Evolutionary conservation across 2,113 vertebrate species (phyloP), one percentile per base, ranked within the genome.

Genomic region (Bos indicus): DNA sequence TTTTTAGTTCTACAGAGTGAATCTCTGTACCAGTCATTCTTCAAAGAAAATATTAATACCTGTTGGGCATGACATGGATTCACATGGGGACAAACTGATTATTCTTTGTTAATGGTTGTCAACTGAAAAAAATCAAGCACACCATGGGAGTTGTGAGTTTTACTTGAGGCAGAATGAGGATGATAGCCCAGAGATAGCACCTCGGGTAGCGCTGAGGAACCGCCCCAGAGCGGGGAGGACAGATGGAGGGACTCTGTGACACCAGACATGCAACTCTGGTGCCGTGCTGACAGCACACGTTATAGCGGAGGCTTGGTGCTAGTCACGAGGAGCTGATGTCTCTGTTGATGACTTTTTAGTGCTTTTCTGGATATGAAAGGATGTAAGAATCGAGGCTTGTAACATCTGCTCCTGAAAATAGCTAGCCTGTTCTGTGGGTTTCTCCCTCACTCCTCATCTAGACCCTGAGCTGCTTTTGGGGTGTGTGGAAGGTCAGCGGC

Each of bases 31-130:
- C 28, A 11, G 7, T 57, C 16, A 54, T 56, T 60, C 36, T n/a
- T 25, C 23, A 51, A 36, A 78, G 56, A 60, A 54, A 83, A 7
- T 14, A 6, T 40, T 11, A 7, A 25, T 1, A 1, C 7, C 2
- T 54, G 0, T 4, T 5, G 30, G 54, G 59, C 28, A 6, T 10
- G 0, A 1, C 12, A 0, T 52, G 51, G 87, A 6, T 46, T 71
- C n/a, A 36, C 0, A 43, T 46, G 43, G 57, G 28, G 23, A 12
- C 0, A 3, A 43, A 7, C 1, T 19, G 11, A 67, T 77, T 13
- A 5, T 16, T 13, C 0, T 40, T 36, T 36, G 7, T 26, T 30
- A n/a, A 21, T 9, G 40, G 62, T 17, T 83, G 81, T 56, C 21
- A 14, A 36, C 21, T 56, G 51, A 51, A 81, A 19, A 51, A 80